Evolutionary conservation across 92 coral and sea anemone genomes (phyloP), one percentile per base, ranked within the genome.

Genomic region (Actinernus sp.): DNA sequence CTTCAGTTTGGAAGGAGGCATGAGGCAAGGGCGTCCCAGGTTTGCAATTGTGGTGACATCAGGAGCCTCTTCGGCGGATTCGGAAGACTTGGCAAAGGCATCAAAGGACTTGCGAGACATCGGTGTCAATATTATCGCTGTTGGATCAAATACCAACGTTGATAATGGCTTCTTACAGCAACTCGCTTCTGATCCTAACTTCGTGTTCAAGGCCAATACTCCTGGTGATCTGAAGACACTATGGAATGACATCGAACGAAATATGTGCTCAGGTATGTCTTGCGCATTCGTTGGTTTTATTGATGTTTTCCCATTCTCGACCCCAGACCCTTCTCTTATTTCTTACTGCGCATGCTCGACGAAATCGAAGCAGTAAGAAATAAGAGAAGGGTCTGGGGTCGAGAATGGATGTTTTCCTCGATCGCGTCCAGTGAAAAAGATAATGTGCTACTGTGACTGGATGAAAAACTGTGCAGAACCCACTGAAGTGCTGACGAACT

Each of bases 21-120:
- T 81, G 87, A 58, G 76, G 18, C 76, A 68, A 55, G 76, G 76
- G 3, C 26, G 76, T 33, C 76, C 76, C 1, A 37, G 76, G 5
- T 68, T 52, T 41, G 76, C 76, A 0, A 18, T 68, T 11, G 50
- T 68, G 10, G 46, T 68, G 12, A 49, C 57, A 3, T 68, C 76
- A 9, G 76, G 76, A 39, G 52, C 64, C 7, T 41, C 45, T 43
- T 49, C 76, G 9, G 52, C 65, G 3, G 62, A 54, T 13, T 67
- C 86, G 20, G 87, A 43, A 6, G 76, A 68, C 46, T 29, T 68
- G 10, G 0, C 16, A 20, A 60, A 68, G 22, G 76, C 76, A 4
- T 53, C 76, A 3, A 53, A 53, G 25, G 52, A 36, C 41, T 65
- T 68, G 0, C 36, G 55, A 8, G 65, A 31, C 32, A 31, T 68